Conservation (phyloP, 2,113 vertebrate species). For the Desmodus rotundus region DNA sequence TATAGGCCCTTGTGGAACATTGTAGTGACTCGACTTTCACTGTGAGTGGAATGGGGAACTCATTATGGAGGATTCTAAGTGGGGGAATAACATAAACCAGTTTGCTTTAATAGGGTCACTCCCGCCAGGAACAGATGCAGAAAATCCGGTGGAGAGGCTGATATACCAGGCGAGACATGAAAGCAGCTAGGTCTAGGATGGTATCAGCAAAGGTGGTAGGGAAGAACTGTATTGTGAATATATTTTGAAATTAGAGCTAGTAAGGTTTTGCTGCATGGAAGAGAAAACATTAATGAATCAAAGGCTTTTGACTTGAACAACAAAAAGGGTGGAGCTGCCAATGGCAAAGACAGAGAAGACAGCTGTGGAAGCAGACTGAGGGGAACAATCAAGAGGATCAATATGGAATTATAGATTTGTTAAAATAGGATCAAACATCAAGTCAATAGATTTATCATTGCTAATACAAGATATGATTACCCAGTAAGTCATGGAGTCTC, state of each 20-base stretch:
- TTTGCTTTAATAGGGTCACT: not conserved
- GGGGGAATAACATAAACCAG: not conserved
- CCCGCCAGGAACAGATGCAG: not conserved
- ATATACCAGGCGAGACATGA: not conserved
- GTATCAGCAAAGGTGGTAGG: not conserved
- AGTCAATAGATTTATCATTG: not conserved
- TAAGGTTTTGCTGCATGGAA: not conserved
- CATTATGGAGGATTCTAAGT: not conserved
- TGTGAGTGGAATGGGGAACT: not conserved
- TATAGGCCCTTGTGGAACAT: not conserved
- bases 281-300: not conserved
- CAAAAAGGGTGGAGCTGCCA: not conserved
- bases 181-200: not conserved
- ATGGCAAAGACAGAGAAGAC: not conserved
- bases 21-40: not conserved
- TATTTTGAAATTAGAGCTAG: not conserved
- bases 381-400: not conserved
- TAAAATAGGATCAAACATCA: not conserved
- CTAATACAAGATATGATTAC: not conserved
- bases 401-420: not conserved
- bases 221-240: not conserved
- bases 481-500: not conserved
- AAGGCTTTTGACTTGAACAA: not conserved
- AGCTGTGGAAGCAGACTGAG: not conserved
- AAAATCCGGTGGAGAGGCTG: not conserved